Evolutionary conservation across 2,113 vertebrate species (phyloP).

Genomic region (Scopus umbretta): DNA sequence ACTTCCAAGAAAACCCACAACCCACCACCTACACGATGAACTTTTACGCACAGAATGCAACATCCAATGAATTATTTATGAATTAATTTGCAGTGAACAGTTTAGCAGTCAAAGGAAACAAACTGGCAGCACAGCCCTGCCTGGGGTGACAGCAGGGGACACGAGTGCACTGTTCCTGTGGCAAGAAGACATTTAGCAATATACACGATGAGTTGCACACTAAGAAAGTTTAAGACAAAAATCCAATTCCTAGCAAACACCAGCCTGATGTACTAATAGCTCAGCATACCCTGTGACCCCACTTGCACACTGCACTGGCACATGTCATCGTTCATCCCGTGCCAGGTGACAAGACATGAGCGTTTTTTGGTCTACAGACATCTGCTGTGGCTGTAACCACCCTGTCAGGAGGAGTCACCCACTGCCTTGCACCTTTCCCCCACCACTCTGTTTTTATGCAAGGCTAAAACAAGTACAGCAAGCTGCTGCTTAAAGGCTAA

Average conservation of each 20-base stretch:
- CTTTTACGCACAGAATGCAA: constrained; percentile 33
- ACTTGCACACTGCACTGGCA: neutral
- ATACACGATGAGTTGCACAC: neutral
- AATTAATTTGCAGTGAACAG: constrained; percentile 41
- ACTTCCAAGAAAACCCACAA: constrained; percentile 34
- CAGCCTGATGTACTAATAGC: neutral
- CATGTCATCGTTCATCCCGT: neutral
- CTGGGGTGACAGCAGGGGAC: neutral
- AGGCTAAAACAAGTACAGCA: neutral
- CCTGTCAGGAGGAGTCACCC: neutral
- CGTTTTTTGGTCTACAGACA: neutral
- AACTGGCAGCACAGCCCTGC: neutral
- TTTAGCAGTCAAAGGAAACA: constrained; percentile 45
- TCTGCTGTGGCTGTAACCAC: neutral
- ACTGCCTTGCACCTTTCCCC: neutral
- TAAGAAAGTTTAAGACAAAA: neutral
- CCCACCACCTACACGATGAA: constrained; percentile 16
- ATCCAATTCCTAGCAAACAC: neutral
- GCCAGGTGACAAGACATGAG: neutral
- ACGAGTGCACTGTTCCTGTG: neutral
- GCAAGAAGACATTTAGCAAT: neutral
- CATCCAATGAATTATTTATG: constrained; percentile 51
- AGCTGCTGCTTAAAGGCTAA: constrained; percentile 14
- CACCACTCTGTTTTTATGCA: neutral
- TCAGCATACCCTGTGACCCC: neutral